Conservation (phyloP, 2,888 invertebrate genomes). For the Parnassius glacialis region DNA sequence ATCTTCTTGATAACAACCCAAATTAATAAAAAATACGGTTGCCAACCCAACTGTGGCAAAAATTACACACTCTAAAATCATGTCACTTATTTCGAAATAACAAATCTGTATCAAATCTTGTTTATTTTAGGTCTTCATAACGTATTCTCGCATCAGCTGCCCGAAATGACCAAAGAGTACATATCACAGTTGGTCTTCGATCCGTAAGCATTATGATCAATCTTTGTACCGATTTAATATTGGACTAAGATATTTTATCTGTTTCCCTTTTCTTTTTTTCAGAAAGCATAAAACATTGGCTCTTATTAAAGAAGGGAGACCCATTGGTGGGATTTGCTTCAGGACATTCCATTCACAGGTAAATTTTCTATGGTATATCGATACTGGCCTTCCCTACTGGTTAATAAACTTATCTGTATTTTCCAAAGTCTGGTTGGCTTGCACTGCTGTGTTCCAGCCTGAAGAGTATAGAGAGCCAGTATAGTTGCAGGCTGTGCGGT, state of each 20-base stretch:
- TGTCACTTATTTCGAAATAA: no score
- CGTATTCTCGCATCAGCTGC: slow-evolving; percentile 96
- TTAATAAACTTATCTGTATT: no score
- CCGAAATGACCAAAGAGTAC: slow-evolving; percentile 98
- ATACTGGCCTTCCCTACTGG: no score
- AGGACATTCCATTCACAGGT: slow-evolving; percentile 93
- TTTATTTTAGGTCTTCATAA: slow-evolving; percentile 87
- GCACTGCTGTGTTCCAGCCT: no score
- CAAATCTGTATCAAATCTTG: not conserved
- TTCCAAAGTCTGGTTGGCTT: no score
- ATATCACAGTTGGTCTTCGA: slow-evolving; percentile 97
- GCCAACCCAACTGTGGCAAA: no score
- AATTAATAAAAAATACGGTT: no score
- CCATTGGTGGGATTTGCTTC: slow-evolving; percentile 99
- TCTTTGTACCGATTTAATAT: not conserved
- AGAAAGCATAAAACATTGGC: slow-evolving; percentile 96
- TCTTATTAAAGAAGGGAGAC: slow-evolving; percentile 93
- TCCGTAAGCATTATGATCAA: slow-evolving; percentile 82
- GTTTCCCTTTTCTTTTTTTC: slow-evolving; percentile 39
- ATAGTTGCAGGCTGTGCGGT: no score
- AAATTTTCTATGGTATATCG: not conserved
- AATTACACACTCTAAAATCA: no score
- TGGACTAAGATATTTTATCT: not conserved
- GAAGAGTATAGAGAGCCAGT: no score
- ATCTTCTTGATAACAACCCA: no score